Evolutionary conservation across 2,797 vertebrate genomes (phyloP).

Genomic region (Enteromius fasciolatus): DNA sequence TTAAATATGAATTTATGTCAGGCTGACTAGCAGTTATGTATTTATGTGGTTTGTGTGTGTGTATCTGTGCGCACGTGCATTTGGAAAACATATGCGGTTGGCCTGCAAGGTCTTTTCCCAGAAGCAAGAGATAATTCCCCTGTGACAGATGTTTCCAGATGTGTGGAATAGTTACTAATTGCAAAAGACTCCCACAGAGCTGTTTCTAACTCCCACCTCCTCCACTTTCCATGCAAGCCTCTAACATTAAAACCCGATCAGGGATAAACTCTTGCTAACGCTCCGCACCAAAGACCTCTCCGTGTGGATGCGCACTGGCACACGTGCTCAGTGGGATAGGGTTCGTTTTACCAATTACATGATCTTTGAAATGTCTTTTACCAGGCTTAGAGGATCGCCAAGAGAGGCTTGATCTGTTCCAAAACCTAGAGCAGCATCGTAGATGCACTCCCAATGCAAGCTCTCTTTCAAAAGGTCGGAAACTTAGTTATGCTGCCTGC

Average conservation of each 20-base stretch:
- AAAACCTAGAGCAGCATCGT: neutral
- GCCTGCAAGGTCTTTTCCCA: slow-evolving; percentile 48
- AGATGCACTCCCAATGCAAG: neutral
- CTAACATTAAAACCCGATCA: slow-evolving; percentile 16
- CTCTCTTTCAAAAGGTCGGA: slow-evolving; percentile 1
- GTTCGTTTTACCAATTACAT: slow-evolving; percentile 32
- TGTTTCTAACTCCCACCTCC: slow-evolving; percentile 39
- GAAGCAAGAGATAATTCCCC: slow-evolving; percentile 59
- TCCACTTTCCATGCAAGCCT: slow-evolving; percentile 21
- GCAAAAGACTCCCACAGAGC: slow-evolving; percentile 60
- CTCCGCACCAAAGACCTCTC: neutral
- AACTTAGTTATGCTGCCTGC: neutral
- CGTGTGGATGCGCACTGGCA: slow-evolving; percentile 13
- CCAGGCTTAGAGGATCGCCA: slow-evolving; percentile 11
- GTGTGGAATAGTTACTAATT: slow-evolving; percentile 62
- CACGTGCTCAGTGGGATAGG: neutral
- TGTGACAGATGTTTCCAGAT: slow-evolving; percentile 61
- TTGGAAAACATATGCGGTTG: slow-evolving; percentile 56
- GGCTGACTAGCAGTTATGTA: slow-evolving; percentile 26
- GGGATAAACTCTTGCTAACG: slow-evolving; percentile 19
- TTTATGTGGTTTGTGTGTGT: slow-evolving; percentile 20
- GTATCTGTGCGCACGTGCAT: slow-evolving; percentile 40
- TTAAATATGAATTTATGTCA: slow-evolving; percentile 8
- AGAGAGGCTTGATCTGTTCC: neutral
- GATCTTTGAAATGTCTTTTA: slow-evolving; percentile 4